Conservation (phyloP, 64 coral and sea anemone genomes). For the Pocillopora damicornis region DNA sequence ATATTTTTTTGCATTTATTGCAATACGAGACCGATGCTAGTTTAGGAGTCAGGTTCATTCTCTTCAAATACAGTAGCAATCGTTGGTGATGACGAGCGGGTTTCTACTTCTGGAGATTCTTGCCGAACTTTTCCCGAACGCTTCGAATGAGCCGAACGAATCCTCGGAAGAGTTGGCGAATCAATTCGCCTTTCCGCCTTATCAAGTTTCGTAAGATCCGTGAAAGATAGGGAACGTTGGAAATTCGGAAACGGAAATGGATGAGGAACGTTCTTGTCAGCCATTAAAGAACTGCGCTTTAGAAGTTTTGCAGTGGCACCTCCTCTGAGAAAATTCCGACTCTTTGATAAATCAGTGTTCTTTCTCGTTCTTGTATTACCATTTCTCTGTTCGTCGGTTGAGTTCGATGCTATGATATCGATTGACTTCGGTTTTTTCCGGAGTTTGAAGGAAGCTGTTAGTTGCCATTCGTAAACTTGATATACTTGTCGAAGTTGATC, state of each 20-base stretch:
- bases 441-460: conserved; percentile 53
- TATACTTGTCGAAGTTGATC: conserved; percentile 50
- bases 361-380: neutral
- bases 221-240: conserved; percentile 41
- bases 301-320: neutral
- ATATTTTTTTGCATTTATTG: too few relatives aligned
- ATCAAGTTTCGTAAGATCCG: neutral
- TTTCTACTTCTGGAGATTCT: neutral
- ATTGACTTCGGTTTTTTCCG: neutral
- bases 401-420: neutral
- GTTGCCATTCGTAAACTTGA: conserved; percentile 68
- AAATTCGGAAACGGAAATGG: neutral
- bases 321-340: conserved; percentile 15
- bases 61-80: neutral
- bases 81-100: neutral
- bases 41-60: neutral
- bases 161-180: neutral
- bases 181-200: neutral
- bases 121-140: neutral
- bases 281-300: conserved; percentile 17
- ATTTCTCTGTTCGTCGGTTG: neutral
- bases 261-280: neutral
- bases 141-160: neutral
- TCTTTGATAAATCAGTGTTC: neutral
- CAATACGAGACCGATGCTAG: too few relatives aligned